Percentiles rank a stretch among this genome's conserved stretches.
Conservation (phyloP, 30 jellyfish, hydroid and myxozoan species). For the Aurelia coerulea region DNA sequence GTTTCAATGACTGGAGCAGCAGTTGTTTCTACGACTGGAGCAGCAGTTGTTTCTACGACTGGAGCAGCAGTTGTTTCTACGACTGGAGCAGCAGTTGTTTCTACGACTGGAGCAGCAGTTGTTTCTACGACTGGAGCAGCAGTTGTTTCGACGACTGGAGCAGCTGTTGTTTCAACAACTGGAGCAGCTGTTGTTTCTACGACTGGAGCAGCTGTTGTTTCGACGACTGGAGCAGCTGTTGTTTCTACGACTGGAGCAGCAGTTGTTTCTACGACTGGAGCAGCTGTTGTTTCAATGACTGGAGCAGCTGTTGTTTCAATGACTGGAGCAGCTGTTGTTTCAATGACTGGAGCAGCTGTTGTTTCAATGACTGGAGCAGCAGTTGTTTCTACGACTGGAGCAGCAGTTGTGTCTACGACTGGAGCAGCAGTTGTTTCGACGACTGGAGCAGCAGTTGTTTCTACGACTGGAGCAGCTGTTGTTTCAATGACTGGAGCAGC, state of each 20-base stretch:
- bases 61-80: constrained; percentile 28
- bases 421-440: constrained; percentile 34
- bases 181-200: constrained; percentile 53
- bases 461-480: constrained; percentile 21
- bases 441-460: constrained; percentile 16
- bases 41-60: constrained; percentile 16
- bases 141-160: constrained; percentile 52
- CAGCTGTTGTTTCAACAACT: constrained; percentile 17
- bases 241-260: constrained; percentile 36
- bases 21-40: constrained; percentile 39
- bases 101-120: constrained; percentile 68
- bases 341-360: constrained; percentile 29
- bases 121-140: constrained; percentile 58
- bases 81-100: constrained; percentile 24
- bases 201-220: constrained; percentile 42
- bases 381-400: constrained; percentile 50
- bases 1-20: constrained; percentile 25
- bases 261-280: constrained; percentile 36
- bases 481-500: constrained; percentile 33
- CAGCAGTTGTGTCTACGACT: constrained; percentile 33
- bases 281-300: constrained; percentile 39
- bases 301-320: constrained; percentile 61
- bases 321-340: constrained; percentile 45
- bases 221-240: constrained; percentile 41
- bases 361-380: constrained; percentile 40